Base-by-base conservation (phyloP, 2,888 invertebrate genomes). In the Tenthredo livida region DNA sequence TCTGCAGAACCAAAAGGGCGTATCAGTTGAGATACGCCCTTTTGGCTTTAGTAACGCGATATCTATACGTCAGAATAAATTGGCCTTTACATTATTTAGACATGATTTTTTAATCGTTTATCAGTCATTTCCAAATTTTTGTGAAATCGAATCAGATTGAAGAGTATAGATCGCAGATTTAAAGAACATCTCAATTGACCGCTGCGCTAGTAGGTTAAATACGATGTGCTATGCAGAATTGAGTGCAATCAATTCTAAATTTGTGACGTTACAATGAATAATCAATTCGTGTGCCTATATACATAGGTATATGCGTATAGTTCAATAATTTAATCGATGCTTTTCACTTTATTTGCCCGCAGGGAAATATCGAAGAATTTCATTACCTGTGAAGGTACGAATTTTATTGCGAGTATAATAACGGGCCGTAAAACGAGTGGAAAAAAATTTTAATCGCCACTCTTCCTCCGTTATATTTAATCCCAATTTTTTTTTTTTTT, bases 391-490 rank as follows among this genome's bases (percentile, higher is more conserved):
- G 9, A 25, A 61, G 61, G 7, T 61, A 25, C 61, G 25, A 25
- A 25, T 61, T 10, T 61, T 21, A 61, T 21, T 61, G 10, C 25
- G 25, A 61, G 61, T 29, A 70, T 70, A 37, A 37, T 3, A 70
- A 7, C 37, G 37, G 37, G 9, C 33, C 17, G 17, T 70, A n/a
- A 70, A 70, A 37, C 37, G 37, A 33, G 12, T 17, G 70, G 17
- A 17, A 70, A 70, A 70, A 70, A 37, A 9, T 33, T 70, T 70
- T 12, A 70, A 70, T 12, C 7, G 12, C 12, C 70, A 21, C 70
- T 29, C 70, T 70, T 70, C 70, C 70, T 37, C n/a, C 70, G 70
- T 70, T 70, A 70, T 21, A 67, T 73, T 61, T 43, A 67, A 40
- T 17, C 2, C 33, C 33, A 50, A 40, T 73, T 43, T n/a, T n/a